phyloP scores from a whole-genome alignment of 2,113 vertebrate species.

The Ciconia boyciana region DNA sequence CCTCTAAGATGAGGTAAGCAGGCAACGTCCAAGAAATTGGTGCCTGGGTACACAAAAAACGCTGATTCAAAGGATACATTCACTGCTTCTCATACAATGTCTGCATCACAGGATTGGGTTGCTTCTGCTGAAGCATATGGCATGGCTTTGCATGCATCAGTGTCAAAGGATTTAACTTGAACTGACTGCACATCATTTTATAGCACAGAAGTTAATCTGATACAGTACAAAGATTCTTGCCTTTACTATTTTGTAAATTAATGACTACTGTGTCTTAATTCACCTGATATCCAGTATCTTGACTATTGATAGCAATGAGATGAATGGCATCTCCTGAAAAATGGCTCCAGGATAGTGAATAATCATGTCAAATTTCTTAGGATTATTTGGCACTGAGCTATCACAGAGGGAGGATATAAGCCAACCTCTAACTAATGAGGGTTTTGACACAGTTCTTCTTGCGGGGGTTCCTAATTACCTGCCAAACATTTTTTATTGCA shows the following conservation, averaged over 20 bases:
- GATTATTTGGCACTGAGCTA: background rate
- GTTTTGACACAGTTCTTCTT: background rate
- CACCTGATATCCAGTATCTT: background rate
- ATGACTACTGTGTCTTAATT: background rate
- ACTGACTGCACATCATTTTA: background rate
- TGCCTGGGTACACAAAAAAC: background rate
- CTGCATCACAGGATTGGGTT: accelerated
- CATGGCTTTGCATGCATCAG: background rate
- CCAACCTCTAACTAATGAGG: background rate
- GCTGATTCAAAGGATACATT: background rate
- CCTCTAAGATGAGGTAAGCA: background rate
- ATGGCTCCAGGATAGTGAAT: background rate
- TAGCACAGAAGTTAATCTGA: background rate
- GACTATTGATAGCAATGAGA: background rate
- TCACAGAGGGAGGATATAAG: background rate
- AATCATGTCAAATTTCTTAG: background rate
- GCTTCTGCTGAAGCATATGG: background rate
- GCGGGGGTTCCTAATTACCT: background rate
- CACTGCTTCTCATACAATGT: background rate
- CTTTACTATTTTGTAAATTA: background rate
- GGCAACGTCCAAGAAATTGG: background rate
- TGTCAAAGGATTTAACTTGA: background rate
- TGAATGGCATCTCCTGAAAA: background rate
- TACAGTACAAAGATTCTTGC: background rate
- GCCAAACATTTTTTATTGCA: background rate